Percentiles rank a stretch among this genome's conserved stretches.
These are phyloP conservation scores for Bostrychus sinensis DNA, from an alignment of 2,113 vertebrate species.

Conservation along the genomic window DNA sequence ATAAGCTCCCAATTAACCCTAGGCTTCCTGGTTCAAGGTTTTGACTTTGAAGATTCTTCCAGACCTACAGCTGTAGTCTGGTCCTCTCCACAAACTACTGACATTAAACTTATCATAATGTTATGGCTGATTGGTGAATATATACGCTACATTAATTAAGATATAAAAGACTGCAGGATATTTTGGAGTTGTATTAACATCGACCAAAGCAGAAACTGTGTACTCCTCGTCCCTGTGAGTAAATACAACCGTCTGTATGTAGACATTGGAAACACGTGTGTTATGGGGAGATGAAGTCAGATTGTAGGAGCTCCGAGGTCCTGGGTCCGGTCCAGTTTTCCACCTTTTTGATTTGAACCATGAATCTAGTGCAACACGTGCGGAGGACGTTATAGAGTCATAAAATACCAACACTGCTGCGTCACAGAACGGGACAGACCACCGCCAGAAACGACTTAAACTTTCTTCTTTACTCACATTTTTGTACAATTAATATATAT, in stretches of 20 bases:
- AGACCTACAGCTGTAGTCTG: slow-evolving; percentile 57
- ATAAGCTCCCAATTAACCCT: slow-evolving; percentile 78
- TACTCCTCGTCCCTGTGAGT: slow-evolving; percentile 21
- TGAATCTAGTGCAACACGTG: slow-evolving; percentile 65
- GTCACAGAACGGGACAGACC: slow-evolving; percentile 18
- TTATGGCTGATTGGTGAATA: too few species aligned
- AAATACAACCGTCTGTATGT: slow-evolving; percentile 23
- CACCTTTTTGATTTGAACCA: slow-evolving; percentile 60
- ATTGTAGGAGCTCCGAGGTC: slow-evolving; percentile 33
- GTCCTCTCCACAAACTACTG: too few species aligned
- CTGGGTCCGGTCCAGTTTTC: slow-evolving; percentile 57
- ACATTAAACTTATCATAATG: too few species aligned
- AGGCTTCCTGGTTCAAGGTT: slow-evolving; percentile 64
- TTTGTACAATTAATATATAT: too few species aligned
- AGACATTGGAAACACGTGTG: slow-evolving; percentile 46
- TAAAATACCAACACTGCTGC: slow-evolving; percentile 46
- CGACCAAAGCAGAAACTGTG: neutral
- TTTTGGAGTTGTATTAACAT: neutral
- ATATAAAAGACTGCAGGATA: too few species aligned
- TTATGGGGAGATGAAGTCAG: slow-evolving; percentile 59
- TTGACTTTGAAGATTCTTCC: slow-evolving; percentile 66
- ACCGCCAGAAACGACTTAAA: too few species aligned
- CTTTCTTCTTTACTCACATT: too few species aligned
- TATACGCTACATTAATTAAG: too few species aligned
- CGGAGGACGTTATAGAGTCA: slow-evolving; percentile 47